Evolutionary conservation across 2,888 invertebrate genomes (phyloP).

Genomic region (Rhagium mordax): DNA sequence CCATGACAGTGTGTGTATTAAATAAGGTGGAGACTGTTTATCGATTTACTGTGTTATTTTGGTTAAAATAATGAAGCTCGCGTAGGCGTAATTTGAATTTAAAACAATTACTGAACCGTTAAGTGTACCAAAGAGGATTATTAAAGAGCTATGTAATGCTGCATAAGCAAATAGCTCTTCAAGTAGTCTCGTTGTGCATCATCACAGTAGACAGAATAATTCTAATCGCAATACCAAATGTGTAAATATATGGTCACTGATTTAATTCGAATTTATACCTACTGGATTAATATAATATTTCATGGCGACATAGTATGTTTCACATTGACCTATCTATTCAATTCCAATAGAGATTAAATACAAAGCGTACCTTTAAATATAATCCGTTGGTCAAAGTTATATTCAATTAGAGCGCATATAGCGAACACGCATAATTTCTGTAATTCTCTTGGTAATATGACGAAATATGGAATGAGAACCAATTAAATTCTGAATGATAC

Average conservation of each 20-base stretch:
- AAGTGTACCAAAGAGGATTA: slow-evolving; percentile 15
- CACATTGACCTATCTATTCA: slow-evolving; percentile 53
- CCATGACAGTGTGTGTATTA: no score
- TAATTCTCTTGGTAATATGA: slow-evolving; percentile 59
- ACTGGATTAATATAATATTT: slow-evolving; percentile 21
- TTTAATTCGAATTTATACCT: slow-evolving; percentile 9
- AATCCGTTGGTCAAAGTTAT: slow-evolving; percentile 62
- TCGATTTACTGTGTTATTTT: no score
- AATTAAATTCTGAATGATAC: slow-evolving; percentile 65
- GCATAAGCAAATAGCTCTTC: neutral
- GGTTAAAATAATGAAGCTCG: neutral
- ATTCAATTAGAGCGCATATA: slow-evolving; percentile 60
- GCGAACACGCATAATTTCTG: slow-evolving; percentile 55
- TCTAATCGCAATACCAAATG: neutral
- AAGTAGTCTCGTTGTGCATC: neutral
- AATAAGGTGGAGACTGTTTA: no score
- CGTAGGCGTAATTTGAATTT: neutral
- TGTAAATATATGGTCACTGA: neutral
- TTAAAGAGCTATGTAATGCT: neutral
- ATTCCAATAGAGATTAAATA: slow-evolving; percentile 46
- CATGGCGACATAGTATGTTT: slow-evolving; percentile 44
- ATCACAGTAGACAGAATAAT: slow-evolving; percentile 2
- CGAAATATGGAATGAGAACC: slow-evolving; percentile 65
- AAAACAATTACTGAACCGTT: slow-evolving; percentile 2
- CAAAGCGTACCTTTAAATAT: slow-evolving; percentile 54